Conservation (phyloP, 1,140 invertebrate species). For the Muscidifurax raptorellus region DNA sequence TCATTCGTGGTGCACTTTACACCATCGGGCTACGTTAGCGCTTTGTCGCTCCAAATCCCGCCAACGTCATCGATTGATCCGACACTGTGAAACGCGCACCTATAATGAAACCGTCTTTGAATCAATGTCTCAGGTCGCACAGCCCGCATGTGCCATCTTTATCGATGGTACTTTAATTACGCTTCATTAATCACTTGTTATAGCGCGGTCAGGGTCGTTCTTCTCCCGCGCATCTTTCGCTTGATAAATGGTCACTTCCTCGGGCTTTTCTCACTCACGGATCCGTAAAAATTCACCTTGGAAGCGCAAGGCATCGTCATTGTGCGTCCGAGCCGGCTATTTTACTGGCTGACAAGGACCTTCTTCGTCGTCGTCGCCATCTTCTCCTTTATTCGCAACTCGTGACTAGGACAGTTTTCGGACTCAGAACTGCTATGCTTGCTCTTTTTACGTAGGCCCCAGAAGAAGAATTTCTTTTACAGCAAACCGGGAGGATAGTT, state of each 20-base stretch:
- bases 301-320: constrained; percentile 1
- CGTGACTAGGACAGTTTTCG: constrained; percentile 24
- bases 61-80: neutral
- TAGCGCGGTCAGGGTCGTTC: neutral
- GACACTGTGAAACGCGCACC: neutral
- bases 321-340: constrained; percentile 16
- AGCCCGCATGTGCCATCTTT: neutral
- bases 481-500: neutral
- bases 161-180: constrained; percentile 33
- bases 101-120: neutral
- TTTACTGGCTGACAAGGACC: constrained; percentile 4
- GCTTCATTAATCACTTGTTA: constrained; percentile 11
- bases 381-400: constrained; percentile 5
- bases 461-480: neutral
- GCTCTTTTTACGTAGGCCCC: neutral
- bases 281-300: constrained; percentile 31
- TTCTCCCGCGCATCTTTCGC: neutral
- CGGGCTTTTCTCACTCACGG: neutral
- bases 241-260: constrained; percentile 37
- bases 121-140: neutral
- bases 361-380: neutral
- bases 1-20: too few species aligned
- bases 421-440: neutral
- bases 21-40: too few species aligned
- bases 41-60: too few species aligned